Conservation (phyloP, 2,888 invertebrate species). For the Mylabris sibirica region DNA sequence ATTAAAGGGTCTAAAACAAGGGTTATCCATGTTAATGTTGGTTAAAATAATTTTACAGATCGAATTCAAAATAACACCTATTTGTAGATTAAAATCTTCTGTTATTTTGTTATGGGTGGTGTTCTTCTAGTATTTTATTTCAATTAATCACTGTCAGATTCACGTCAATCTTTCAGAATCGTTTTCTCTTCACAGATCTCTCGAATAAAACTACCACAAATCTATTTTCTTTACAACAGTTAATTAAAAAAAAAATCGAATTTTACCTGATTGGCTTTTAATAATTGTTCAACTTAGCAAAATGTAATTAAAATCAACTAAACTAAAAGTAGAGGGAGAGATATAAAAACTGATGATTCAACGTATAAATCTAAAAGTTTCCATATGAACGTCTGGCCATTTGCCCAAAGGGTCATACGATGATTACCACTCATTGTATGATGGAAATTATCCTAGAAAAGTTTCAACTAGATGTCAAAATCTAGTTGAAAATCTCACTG, state of each 20-base stretch:
- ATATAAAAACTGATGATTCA: no score
- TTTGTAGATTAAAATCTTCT: neutral
- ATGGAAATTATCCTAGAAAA: neutral
- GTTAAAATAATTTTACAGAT: neutral
- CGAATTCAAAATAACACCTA: neutral
- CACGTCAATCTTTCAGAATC: neutral
- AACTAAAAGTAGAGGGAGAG: no score
- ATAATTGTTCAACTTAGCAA: no score
- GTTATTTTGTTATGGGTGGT: neutral
- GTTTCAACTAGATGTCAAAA: neutral
- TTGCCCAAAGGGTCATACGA: neutral
- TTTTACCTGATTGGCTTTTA: no score
- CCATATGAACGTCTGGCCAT: neutral
- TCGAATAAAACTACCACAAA: neutral
- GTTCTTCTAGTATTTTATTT: neutral
- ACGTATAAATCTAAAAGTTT: no score
- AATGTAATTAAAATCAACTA: no score
- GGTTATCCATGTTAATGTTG: no score
- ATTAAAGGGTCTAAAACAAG: no score
- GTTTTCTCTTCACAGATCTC: neutral
- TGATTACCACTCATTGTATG: neutral
- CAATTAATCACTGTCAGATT: neutral
- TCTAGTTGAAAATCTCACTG: neutral
- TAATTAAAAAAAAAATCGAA: neutral
- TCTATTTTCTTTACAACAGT: neutral